These are phyloP conservation scores for Terrapene triunguis DNA, from an alignment of 2,113 vertebrate genomes.

Conservation along the genomic window DNA sequence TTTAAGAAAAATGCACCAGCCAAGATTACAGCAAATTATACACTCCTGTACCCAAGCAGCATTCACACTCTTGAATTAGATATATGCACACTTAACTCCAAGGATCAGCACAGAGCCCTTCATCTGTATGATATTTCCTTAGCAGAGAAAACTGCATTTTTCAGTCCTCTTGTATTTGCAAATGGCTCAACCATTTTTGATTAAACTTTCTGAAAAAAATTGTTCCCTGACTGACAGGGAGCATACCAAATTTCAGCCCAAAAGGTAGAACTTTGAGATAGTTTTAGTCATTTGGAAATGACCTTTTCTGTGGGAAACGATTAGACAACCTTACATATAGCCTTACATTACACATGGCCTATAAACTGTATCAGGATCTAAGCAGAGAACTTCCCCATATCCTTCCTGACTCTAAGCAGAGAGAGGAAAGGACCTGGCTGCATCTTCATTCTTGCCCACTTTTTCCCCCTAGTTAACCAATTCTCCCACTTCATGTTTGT, in stretches of 20 bases:
- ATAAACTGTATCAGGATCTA: background rate
- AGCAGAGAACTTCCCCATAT: background rate
- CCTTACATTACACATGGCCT: background rate
- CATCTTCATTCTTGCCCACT: background rate
- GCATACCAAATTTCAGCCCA: background rate
- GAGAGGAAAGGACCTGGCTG: background rate
- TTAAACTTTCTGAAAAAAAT: background rate
- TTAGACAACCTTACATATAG: background rate
- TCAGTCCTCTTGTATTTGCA: conserved; percentile 1
- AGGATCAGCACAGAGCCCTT: background rate
- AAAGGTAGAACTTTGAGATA: conserved; percentile 22
- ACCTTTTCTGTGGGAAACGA: background rate
- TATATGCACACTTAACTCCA: background rate
- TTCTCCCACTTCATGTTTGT: background rate
- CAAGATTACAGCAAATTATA: conserved; percentile 52
- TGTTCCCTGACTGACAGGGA: background rate
- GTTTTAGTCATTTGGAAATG: background rate
- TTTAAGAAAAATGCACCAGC: conserved; percentile 38
- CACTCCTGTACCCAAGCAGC: conserved; percentile 9
- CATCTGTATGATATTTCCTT: conserved; percentile 5
- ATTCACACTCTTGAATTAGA: conserved; percentile 26
- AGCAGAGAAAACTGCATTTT: conserved; percentile 21
- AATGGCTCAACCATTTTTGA: background rate
- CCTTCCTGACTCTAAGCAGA: background rate
- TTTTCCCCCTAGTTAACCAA: background rate